Evolutionary conservation across 1,140 invertebrate genomes (phyloP).

Genomic region (Muscidifurax raptorellus): DNA sequence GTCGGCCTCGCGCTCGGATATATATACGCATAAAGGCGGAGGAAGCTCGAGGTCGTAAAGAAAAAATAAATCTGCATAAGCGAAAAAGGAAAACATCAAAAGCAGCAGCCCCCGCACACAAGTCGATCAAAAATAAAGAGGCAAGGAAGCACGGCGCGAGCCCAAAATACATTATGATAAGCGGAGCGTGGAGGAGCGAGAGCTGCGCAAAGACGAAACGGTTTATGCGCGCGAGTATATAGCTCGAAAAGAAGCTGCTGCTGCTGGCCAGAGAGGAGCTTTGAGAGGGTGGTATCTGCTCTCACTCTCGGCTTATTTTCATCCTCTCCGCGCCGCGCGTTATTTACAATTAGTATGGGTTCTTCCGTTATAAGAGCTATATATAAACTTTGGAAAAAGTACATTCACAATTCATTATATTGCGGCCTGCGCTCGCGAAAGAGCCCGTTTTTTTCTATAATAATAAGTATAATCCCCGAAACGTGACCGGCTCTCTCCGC

Average conservation of each 20-base stretch:
- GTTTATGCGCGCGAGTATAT: constrained; percentile 30
- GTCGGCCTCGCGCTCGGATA: not conserved
- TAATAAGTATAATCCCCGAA: constrained; percentile 44
- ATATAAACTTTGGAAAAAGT: not conserved
- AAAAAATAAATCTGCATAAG: constrained; percentile 44
- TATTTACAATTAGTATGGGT: not conserved
- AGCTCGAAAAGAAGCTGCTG: constrained; percentile 3
- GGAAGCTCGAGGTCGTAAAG: constrained; percentile 14
- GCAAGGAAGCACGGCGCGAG: constrained; percentile 11
- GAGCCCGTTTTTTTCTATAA: not conserved
- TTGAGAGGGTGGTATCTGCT: not conserved
- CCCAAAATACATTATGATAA: constrained; percentile 53
- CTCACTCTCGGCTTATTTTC: constrained; percentile 4
- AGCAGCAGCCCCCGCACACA: not conserved
- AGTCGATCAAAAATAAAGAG: constrained; percentile 53
- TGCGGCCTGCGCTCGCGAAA: not conserved
- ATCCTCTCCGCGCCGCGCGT: not conserved
- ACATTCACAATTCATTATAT: not conserved
- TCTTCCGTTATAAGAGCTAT: not conserved
- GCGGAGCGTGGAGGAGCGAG: constrained; percentile 35
- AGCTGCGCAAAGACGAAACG: constrained; percentile 41
- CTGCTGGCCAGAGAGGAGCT: not conserved
- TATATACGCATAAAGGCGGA: not conserved
- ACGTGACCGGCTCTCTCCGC: constrained; percentile 10
- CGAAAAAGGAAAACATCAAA: constrained; percentile 42